Evolutionary conservation across 2,797 vertebrate species (phyloP).

Genomic region (Myotis pilosus): DNA sequence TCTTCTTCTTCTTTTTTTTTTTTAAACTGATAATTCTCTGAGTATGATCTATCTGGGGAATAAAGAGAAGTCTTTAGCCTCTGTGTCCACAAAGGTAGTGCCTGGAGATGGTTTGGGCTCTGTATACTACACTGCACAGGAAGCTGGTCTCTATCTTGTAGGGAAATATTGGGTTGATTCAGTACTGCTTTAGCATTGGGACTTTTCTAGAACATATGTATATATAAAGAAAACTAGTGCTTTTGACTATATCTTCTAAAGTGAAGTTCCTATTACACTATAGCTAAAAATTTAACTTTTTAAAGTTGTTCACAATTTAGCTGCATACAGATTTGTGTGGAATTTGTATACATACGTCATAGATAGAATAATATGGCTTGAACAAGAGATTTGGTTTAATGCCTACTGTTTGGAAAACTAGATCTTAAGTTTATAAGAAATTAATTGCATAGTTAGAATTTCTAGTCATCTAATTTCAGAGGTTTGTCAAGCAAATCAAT

Average conservation of each 20-base stretch:
- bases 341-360: neutral
- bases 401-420: neutral
- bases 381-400: constrained; percentile 2
- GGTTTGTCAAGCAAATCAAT: neutral
- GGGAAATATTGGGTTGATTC: neutral
- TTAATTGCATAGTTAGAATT: neutral
- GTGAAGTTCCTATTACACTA: neutral
- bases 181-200: neutral
- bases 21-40: neutral
- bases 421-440: constrained; percentile 6
- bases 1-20: neutral
- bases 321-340: neutral
- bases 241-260: constrained; percentile 15
- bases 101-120: neutral
- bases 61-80: neutral
- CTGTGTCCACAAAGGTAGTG: neutral
- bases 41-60: neutral
- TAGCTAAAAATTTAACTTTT: neutral
- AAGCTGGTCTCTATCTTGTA: neutral
- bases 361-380: neutral
- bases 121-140: neutral
- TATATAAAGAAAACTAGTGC: neutral
- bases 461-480: constrained; percentile 28
- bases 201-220: neutral
- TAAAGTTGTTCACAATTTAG: constrained; percentile 28